Evolutionary conservation across 2,113 vertebrate species (phyloP).

Genomic region (Gorsachius goisagi): DNA sequence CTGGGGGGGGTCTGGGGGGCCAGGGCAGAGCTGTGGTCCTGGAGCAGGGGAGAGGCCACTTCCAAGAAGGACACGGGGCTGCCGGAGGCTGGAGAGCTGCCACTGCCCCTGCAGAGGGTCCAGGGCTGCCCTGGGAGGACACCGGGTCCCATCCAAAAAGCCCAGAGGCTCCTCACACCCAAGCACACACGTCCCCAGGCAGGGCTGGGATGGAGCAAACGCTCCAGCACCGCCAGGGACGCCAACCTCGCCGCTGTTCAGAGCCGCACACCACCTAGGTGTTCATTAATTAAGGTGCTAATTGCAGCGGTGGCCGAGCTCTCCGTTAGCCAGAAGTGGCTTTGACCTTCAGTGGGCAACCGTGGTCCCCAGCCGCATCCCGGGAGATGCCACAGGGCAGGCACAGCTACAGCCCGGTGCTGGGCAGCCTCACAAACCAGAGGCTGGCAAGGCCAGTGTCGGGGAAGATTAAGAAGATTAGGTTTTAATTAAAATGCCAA

Average conservation of each 20-base stretch:
- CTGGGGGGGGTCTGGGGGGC: not conserved
- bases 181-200: rapidly evolving
- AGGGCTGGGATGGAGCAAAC: not conserved
- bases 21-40: not conserved
- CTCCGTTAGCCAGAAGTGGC: not conserved
- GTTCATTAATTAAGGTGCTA: too few species aligned
- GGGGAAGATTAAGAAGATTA: not conserved
- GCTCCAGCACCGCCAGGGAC: not conserved
- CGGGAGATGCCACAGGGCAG: not conserved
- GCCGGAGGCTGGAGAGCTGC: not conserved
- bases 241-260: not conserved
- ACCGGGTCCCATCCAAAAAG: too few species aligned
- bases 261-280: rapidly evolving
- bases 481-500: constrained; percentile 14
- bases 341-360: not conserved
- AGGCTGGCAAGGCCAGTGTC: not conserved
- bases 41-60: not conserved
- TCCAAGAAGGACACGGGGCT: not conserved
- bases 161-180: not conserved
- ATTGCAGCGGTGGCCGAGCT: rapidly evolving
- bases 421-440: not conserved
- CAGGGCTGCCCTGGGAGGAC: not conserved
- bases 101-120: not conserved
- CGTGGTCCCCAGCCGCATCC: not conserved
- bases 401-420: not conserved